A percentile compares a stretch with the other conserved stretches of the same genome.
Conservation (phyloP, 2,888 invertebrate species). For the Lottia gigantea region DNA sequence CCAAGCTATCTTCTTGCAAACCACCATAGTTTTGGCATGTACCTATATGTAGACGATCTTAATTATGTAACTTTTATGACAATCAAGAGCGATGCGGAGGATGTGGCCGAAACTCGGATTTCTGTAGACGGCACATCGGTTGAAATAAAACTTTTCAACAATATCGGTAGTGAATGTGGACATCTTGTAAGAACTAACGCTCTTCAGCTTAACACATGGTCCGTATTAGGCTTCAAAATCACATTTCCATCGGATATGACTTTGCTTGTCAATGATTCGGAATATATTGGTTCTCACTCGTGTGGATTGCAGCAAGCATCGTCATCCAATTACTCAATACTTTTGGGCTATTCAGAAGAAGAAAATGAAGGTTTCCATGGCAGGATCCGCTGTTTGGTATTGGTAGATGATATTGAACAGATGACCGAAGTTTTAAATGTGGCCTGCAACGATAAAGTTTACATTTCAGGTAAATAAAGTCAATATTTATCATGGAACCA, state of each 20-base stretch:
- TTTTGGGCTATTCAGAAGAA: not conserved
- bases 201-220: not conserved
- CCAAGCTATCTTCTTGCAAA: not conserved
- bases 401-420: not conserved
- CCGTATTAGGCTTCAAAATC: not conserved
- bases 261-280: not conserved
- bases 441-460: not conserved
- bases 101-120: not conserved
- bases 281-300: not conserved
- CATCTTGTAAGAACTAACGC: not conserved
- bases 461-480: too few species aligned
- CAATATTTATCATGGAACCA: too few species aligned
- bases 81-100: not conserved
- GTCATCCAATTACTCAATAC: not conserved
- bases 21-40: constrained; percentile 4
- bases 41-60: not conserved
- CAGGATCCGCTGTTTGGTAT: not conserved
- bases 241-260: not conserved
- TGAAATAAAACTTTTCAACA: not conserved
- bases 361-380: not conserved
- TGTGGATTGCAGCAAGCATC: not conserved
- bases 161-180: not conserved
- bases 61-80: not conserved
- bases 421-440: not conserved
- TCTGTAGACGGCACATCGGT: not conserved